A percentile compares a stretch with the other conserved stretches of the same genome.
Evolutionary conservation across 2,797 vertebrate species (phyloP).

Genomic region (Mycteria americana): DNA sequence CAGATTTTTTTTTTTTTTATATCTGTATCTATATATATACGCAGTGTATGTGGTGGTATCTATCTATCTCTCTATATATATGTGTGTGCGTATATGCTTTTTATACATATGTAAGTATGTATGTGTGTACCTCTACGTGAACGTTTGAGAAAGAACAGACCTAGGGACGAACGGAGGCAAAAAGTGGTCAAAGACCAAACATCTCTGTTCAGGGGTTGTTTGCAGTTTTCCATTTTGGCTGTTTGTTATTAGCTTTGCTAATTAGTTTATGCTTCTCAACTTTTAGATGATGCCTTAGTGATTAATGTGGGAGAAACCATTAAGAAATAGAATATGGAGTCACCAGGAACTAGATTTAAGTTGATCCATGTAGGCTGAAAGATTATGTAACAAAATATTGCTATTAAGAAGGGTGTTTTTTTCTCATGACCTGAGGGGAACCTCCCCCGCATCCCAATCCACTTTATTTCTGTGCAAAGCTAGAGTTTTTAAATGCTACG

Average conservation of each 20-base stretch:
- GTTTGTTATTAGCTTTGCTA: not conserved
- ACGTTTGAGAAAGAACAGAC: not conserved
- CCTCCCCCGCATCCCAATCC: not conserved
- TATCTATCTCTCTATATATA: not conserved
- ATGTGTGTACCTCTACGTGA: not conserved
- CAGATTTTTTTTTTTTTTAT: not conserved
- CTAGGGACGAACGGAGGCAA: not conserved
- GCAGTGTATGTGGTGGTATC: not conserved
- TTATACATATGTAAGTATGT: not conserved
- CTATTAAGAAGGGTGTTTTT: not conserved
- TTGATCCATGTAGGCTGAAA: not conserved
- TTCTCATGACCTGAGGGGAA: not conserved
- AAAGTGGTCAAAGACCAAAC: not conserved
- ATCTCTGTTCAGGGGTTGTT: not conserved
- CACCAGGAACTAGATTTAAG: not conserved
- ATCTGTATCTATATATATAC: not conserved
- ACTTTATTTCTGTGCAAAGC: not conserved
- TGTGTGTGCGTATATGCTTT: rapidly evolving
- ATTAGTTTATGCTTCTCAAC: not conserved
- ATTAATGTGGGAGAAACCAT: not conserved
- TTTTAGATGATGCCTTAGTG: not conserved
- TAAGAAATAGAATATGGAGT: not conserved
- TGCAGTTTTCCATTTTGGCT: not conserved
- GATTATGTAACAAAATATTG: not conserved
- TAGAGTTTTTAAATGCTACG: not conserved